Base-by-base conservation (phyloP, 1,140 invertebrate species). In the Branchinecta lindahli region DNA sequence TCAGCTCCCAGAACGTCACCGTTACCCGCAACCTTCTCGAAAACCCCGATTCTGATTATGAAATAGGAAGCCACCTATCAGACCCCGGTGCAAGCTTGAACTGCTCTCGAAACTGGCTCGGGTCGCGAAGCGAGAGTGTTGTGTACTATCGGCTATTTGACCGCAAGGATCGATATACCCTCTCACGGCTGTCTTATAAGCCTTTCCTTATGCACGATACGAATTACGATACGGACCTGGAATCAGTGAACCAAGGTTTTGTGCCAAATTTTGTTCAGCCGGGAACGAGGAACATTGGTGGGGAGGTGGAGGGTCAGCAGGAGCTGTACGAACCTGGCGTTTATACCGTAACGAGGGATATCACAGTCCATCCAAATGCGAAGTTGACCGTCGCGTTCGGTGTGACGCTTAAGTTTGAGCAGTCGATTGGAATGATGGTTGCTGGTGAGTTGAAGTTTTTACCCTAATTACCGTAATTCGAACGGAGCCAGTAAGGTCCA, bases 81-180 rank as follows among this genome's bases (percentile, higher is more conserved):
- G 94, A 97, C 77, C 95, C 96, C 76, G 94, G 92, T 74, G 88
- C 91, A 79, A 81, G 86, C n/a, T 89, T 99, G 8, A 92, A 97
- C 77, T 95, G 92, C 72, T 91, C 91, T 7, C 90, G 85, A 74
- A 99, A 99, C 77, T 99, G 93, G 90, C 84, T 98, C 72, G 92
- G 94, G 15, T 87, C 82, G 74, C 82, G 82, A 2, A 84, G 88
- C 72, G 91, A 93, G 77, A 83, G 84, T 66, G 83, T 84, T 75
- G 88, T 95, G 70, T 92, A 89, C 75, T 73, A 77, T 20, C 74
- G 76, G 15, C 65, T 96, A 8, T 95, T 96, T 77, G 89, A 94
- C 76, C 84, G 92, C 70, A 92, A 93, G 78, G 91, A 95, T 80
- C 84, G 92, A 71, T 96, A 92, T 75, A 94, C 94, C 81, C 80